Evolutionary conservation across 2,797 vertebrate species (phyloP), one percentile per base, ranked within the genome.

Genomic region (Hypotaenidia okinawae): DNA sequence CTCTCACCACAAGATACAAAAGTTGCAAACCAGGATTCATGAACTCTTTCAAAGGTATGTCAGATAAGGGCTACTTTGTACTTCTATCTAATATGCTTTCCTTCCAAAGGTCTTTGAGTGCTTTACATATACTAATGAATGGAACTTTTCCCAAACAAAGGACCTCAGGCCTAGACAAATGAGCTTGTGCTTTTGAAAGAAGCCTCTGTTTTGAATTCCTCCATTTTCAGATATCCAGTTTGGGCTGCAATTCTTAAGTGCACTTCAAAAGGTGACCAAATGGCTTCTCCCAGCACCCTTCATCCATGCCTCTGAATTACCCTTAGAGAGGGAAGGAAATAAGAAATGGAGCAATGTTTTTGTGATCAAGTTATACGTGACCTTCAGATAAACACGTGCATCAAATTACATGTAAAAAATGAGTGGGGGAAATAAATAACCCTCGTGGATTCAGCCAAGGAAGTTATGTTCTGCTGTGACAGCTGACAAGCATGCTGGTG

Each of bases 1-100:
- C 88, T 94, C 98, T 49, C 89, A 95, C 37, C 84, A 91, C 13
- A 95, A 96, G 47, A 97, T 95, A 92, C 93, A 93, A 17, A 97
- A 97, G 45, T 95, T 98, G 16, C 94, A 57, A 68, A 94, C 97
- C 86, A 95, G 97, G 86, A 96, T 97, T 72, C 97, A 97, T 77
- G 94, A 97, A 37, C 90, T 95, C 61, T 97, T 98, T 79, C 97
- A 97, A 87, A 98, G 97, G 98, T 99, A 97, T 10, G 97, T 97
- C 76, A 79, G 54, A 97, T 91, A 85, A 61, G 76, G 86, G 30
- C n/a, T 82, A 75, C 45, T 86, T 92, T 92, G 64, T 88, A 33
- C 27, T 93, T 89, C 61, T 77, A 8, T 74, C 64, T 37, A 73
- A 39, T 59, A 23, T 24, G 9, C 9, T 70, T 90, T 90, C 81